Evolutionary conservation across 2,797 vertebrate species (phyloP).

Genomic region (Vultur gryphus): DNA sequence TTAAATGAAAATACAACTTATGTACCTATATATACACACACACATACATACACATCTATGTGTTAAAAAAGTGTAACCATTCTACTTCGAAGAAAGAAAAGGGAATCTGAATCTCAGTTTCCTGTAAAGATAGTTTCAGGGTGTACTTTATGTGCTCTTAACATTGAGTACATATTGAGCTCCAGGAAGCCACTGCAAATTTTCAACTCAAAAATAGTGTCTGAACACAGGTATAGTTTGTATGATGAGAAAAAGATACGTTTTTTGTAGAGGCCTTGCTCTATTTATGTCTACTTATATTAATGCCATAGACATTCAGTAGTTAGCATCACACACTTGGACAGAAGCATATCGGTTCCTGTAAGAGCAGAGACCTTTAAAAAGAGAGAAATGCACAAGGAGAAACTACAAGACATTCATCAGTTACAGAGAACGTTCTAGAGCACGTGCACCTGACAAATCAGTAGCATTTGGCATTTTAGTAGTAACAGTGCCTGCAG

Average conservation of each 20-base stretch:
- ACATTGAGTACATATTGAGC: neutral
- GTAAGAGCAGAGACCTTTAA: neutral
- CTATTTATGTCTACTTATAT: neutral
- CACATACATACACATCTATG: rapidly evolving
- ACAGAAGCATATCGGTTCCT: neutral
- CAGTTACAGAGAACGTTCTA: neutral
- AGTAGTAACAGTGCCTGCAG: neutral
- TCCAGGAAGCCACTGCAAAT: neutral
- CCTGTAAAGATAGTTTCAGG: neutral
- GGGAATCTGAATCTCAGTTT: neutral
- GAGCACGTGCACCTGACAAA: neutral
- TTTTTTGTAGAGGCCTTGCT: neutral
- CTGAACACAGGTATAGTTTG: neutral
- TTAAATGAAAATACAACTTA: neutral
- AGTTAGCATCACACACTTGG: neutral
- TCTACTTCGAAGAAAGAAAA: neutral
- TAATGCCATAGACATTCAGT: neutral
- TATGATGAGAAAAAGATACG: neutral
- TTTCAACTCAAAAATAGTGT: neutral
- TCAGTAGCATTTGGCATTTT: neutral
- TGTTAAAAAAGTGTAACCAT: neutral
- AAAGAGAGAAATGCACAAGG: neutral
- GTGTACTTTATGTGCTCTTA: neutral
- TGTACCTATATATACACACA: rapidly evolving
- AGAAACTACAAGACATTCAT: neutral